Evolutionary conservation across 2,113 vertebrate species (phyloP).

Genomic region (Lontra canadensis): DNA sequence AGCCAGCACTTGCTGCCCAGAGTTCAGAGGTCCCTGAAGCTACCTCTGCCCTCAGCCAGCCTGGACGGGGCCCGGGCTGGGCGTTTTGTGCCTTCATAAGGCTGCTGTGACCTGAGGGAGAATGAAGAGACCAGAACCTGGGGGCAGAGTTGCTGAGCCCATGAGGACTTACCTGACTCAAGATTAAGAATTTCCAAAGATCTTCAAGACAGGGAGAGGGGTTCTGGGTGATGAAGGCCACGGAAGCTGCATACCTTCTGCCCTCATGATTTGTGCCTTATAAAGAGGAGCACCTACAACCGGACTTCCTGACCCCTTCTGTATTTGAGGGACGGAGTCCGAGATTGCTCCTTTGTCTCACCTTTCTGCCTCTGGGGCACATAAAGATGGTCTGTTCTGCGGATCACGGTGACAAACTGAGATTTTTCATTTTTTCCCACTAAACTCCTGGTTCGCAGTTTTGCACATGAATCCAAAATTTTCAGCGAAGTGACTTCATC

Average conservation of each 20-base stretch:
- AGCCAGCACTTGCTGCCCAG: not conserved
- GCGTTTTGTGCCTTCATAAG: not conserved
- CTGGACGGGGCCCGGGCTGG: not conserved
- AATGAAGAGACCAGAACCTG: not conserved
- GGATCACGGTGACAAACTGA: not conserved
- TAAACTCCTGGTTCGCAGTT: constrained; percentile 1
- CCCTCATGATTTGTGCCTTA: constrained; percentile 65
- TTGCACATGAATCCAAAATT: constrained; percentile 38
- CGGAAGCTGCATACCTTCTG: not conserved
- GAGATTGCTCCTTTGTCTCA: constrained; percentile 43
- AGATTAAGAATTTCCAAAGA: constrained; percentile 58
- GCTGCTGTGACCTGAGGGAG: constrained; percentile 2
- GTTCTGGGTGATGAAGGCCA: not conserved
- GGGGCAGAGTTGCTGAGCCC: not conserved
- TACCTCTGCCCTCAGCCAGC: not conserved
- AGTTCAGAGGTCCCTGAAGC: not conserved
- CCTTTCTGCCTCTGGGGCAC: constrained; percentile 34
- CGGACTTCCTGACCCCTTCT: not conserved
- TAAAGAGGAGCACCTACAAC: not conserved
- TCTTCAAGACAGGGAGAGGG: not conserved
- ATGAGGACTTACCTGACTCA: not conserved
- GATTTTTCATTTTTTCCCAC: not conserved
- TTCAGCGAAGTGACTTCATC: constrained; percentile 42
- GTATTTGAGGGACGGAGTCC: not conserved
- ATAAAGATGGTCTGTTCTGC: not conserved